Evolutionary conservation across 2,797 vertebrate species (phyloP).

Genomic region (Chiloscyllium punctatum): DNA sequence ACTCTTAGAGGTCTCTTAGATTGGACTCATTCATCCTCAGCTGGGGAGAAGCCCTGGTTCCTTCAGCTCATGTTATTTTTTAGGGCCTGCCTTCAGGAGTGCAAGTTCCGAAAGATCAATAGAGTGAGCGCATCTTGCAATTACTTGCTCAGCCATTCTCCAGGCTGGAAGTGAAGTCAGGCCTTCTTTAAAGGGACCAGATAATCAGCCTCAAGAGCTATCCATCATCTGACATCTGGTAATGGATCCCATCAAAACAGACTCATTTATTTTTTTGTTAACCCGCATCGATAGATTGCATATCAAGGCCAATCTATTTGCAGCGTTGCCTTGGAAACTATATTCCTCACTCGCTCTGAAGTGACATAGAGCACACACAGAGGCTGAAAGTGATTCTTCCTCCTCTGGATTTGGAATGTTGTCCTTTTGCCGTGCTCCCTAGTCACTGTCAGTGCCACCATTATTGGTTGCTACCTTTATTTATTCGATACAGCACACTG

Average conservation of each 20-base stretch:
- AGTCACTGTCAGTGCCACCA: not conserved
- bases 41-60: constrained; percentile 48
- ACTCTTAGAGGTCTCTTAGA: constrained; percentile 53
- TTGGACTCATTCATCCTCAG: constrained; percentile 46
- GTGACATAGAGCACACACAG: not conserved
- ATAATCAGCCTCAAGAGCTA: not conserved
- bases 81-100: constrained; percentile 48
- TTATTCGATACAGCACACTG: not conserved
- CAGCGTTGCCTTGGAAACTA: not conserved
- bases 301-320: not conserved
- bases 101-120: constrained; percentile 60
- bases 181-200: not conserved
- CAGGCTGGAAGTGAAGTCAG: constrained; percentile 52
- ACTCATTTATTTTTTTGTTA: not conserved
- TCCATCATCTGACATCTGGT: constrained; percentile 3
- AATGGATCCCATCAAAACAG: not conserved
- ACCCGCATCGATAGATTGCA: not conserved
- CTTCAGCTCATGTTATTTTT: constrained; percentile 46
- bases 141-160: constrained; percentile 53
- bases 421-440: not conserved
- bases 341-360: not conserved
- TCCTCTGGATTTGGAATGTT: not conserved
- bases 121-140: constrained; percentile 50
- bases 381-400: not conserved
- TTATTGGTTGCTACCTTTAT: not conserved